Percentiles rank a stretch among this genome's conserved stretches.
phyloP scores from a whole-genome alignment of 2,888 invertebrate species.

The Gymnocheta viridis region DNA sequence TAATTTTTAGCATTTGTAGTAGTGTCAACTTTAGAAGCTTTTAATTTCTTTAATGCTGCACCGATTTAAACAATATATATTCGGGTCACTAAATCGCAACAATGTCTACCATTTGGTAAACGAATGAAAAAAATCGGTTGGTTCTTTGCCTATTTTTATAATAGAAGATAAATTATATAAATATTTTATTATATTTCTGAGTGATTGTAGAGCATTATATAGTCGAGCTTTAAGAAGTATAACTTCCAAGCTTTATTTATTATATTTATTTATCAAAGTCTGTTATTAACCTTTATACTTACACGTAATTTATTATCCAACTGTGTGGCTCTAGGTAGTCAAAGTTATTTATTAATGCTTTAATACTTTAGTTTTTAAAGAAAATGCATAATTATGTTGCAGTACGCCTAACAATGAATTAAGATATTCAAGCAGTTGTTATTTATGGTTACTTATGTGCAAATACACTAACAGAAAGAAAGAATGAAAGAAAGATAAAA shows the following conservation, averaged over 20 bases:
- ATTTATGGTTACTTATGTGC: not conserved
- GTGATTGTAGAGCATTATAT: not conserved
- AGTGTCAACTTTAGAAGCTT: too few relatives aligned
- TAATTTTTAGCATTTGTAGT: too few relatives aligned
- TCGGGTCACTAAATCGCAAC: too few relatives aligned
- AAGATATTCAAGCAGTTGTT: slow-evolving; percentile 35
- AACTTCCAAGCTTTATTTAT: not conserved
- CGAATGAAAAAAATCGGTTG: too few relatives aligned
- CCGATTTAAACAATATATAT: too few relatives aligned
- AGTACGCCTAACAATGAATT: slow-evolving; percentile 42
- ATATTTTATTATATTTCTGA: too few relatives aligned
- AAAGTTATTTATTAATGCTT: slow-evolving; percentile 34
- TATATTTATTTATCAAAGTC: not conserved
- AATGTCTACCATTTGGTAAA: too few relatives aligned
- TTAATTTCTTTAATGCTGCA: too few relatives aligned
- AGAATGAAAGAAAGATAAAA: too few relatives aligned
- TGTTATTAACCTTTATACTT: slow-evolving; percentile 36
- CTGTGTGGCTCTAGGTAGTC: not conserved
- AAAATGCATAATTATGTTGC: slow-evolving; percentile 21
- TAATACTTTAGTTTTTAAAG: not conserved
- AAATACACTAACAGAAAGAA: slow-evolving; percentile 15
- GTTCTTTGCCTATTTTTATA: too few relatives aligned
- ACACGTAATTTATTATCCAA: slow-evolving; percentile 5
- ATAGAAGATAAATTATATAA: too few relatives aligned
- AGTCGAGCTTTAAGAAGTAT: not conserved